These are phyloP conservation scores for Micromys minutus DNA, from an alignment of 2,113 vertebrate species.

Conservation along the genomic window DNA sequence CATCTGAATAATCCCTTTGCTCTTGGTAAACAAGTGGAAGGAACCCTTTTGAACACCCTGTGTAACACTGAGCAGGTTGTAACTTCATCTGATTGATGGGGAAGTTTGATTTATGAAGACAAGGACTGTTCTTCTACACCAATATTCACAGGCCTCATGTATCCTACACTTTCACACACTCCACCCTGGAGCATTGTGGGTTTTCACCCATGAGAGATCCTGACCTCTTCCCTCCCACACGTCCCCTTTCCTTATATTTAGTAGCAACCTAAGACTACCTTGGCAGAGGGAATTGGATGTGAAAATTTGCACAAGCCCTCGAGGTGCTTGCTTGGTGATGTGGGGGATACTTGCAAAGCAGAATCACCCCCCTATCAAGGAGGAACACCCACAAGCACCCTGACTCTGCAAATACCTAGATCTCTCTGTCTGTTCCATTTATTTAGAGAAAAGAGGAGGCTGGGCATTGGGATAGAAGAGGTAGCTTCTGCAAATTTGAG, in stretches of 20 bases:
- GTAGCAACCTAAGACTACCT: background rate
- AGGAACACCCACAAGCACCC: slow-evolving; percentile 6
- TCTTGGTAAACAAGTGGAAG: background rate
- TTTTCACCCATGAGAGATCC: background rate
- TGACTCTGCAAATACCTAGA: background rate
- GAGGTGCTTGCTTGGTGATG: background rate
- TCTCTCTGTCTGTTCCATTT: background rate
- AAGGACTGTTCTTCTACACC: background rate
- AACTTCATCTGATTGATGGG: background rate
- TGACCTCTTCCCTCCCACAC: background rate
- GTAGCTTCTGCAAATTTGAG: slow-evolving; percentile 1
- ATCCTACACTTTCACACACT: background rate
- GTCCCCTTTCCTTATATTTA: background rate
- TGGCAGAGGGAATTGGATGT: background rate
- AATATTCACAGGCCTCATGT: background rate
- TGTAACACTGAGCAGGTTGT: background rate
- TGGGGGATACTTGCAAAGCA: background rate
- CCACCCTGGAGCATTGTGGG: background rate
- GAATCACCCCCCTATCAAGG: background rate
- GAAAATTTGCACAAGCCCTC: background rate
- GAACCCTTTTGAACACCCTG: background rate
- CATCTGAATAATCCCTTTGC: slow-evolving; percentile 44
- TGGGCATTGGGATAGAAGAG: background rate
- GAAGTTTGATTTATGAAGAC: background rate
- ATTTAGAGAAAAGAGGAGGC: background rate